phyloP scores from a whole-genome alignment of 2,797 vertebrate genomes.

The Gadopsis marmoratus region DNA sequence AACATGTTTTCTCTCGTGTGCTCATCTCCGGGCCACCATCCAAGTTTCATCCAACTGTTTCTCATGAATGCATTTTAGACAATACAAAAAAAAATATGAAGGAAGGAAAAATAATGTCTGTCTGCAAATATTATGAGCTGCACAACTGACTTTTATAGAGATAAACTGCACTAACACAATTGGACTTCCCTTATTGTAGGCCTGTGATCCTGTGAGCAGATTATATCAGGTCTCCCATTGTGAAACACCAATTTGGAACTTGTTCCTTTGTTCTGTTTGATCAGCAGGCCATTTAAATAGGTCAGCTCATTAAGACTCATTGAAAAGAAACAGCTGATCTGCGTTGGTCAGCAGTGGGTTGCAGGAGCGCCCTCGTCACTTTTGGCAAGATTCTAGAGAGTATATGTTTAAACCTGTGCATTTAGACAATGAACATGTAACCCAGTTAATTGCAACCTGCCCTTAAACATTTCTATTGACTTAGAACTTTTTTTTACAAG shows the following conservation, averaged over 20 bases:
- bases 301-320: conserved; percentile 39
- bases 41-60: not conserved
- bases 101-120: accelerated
- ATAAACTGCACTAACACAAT: not conserved
- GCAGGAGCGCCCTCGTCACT: not conserved
- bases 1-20: not conserved
- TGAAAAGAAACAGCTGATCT: conserved; percentile 47
- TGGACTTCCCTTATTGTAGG: not conserved
- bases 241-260: conserved; percentile 31
- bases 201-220: conserved; percentile 11
- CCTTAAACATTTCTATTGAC: accelerated
- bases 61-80: not conserved
- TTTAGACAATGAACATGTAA: not conserved
- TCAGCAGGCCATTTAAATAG: conserved; percentile 37
- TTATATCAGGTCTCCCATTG: conserved; percentile 18
- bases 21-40: not conserved
- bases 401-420: not conserved
- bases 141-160: not conserved
- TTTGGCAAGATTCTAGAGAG: not conserved
- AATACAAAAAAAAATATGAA: not conserved
- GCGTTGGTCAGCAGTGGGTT: not conserved
- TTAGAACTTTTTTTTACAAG: not conserved
- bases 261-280: conserved; percentile 36
- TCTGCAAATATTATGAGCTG: not conserved
- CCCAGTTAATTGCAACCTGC: not conserved